Percentiles rank a stretch among this genome's conserved stretches.
phyloP scores from a whole-genome alignment of 1,140 invertebrate species.

The Lordiphosa collinella region DNA sequence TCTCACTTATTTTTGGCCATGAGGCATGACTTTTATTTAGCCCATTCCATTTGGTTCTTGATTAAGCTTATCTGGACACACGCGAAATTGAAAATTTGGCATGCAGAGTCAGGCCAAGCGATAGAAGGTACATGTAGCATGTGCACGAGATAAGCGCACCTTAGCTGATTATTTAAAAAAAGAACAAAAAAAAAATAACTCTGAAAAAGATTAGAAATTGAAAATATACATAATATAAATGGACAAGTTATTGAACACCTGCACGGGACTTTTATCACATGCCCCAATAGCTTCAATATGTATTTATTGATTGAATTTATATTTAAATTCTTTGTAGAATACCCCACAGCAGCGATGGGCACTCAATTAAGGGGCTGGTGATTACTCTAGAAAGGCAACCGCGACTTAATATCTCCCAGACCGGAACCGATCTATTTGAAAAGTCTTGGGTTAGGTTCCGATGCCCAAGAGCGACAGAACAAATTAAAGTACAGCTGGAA shows the following conservation, averaged over 20 bases:
- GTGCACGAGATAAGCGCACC: constrained; percentile 21
- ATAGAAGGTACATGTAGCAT: constrained; percentile 9
- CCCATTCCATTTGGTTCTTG: neutral
- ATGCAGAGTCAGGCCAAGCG: constrained; percentile 1
- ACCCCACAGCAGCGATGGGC: no score
- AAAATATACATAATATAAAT: neutral
- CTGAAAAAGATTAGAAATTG: neutral
- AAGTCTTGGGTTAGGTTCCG: no score
- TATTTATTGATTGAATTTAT: neutral
- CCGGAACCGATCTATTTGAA: no score
- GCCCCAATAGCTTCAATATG: constrained; percentile 10
- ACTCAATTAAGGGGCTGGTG: no score
- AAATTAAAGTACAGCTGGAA: no score
- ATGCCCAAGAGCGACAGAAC: no score
- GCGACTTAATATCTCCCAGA: no score
- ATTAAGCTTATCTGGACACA: no score
- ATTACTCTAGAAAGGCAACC: no score
- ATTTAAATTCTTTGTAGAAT: neutral
- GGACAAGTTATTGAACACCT: constrained; percentile 33
- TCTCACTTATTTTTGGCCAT: no score
- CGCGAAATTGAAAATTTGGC: no score
- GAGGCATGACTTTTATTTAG: constrained; percentile 13
- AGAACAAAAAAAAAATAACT: neutral
- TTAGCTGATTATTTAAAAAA: constrained; percentile 12
- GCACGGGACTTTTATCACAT: constrained; percentile 41